These are phyloP conservation scores for Lasiurus cinereus DNA, from an alignment of 2,113 vertebrate species.

Conservation along the genomic window DNA sequence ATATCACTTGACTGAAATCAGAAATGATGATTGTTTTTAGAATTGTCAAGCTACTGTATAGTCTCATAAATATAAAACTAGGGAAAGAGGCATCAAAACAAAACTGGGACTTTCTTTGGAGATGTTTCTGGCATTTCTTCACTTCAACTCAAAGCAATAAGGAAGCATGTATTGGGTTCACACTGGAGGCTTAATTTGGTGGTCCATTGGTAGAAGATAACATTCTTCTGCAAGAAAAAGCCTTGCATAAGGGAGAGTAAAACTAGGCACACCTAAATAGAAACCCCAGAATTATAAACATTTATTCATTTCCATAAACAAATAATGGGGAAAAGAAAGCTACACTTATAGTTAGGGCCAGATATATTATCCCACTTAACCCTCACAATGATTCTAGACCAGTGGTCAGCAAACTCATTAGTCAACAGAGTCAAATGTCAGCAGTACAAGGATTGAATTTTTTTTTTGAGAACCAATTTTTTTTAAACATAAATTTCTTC, in stretches of 20 bases:
- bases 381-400: background rate
- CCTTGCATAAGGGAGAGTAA: background rate
- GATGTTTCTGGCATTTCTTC: background rate
- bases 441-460: too few relatives aligned
- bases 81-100: background rate
- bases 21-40: background rate
- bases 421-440: too few relatives aligned
- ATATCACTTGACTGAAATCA: background rate
- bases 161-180: background rate
- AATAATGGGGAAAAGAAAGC: background rate
- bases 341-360: background rate
- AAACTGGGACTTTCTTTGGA: background rate
- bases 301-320: conserved; percentile 8
- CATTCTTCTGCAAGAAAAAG: background rate
- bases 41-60: background rate
- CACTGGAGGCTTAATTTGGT: background rate
- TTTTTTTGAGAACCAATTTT: too few relatives aligned
- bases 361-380: background rate
- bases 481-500: too few relatives aligned
- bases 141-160: background rate
- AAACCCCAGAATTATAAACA: background rate
- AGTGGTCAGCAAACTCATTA: too few relatives aligned
- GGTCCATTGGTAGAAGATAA: background rate
- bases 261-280: background rate
- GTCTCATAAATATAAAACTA: background rate